Conservation (phyloP, 2,888 invertebrate genomes). For the Diarsia brunnea region DNA sequence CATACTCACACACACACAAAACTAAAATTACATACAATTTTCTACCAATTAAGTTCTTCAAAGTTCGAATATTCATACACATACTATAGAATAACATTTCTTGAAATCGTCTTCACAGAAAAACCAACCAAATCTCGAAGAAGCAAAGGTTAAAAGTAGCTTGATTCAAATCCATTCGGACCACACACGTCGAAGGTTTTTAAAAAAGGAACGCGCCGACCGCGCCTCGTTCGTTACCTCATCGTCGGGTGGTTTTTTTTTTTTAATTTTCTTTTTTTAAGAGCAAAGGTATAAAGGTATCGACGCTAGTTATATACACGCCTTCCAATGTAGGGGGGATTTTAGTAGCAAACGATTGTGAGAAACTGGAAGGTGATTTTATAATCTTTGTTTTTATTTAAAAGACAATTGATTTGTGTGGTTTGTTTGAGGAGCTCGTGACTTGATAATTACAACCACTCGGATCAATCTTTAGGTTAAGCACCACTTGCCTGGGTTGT, state of each 20-base stretch:
- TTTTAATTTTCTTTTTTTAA: conserved; percentile 80
- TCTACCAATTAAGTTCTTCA: conserved; percentile 79
- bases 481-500: too few relatives aligned
- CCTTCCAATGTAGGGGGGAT: conserved; percentile 70
- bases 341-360: conserved; percentile 65
- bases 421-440: neutral
- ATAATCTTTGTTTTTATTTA: conserved; percentile 51
- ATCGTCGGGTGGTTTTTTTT: conserved; percentile 86
- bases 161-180: conserved; percentile 68
- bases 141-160: neutral
- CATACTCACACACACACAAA: conserved; percentile 59
- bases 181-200: conserved; percentile 89
- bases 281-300: conserved; percentile 82
- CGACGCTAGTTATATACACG: conserved; percentile 87
- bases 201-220: conserved; percentile 89
- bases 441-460: too few relatives aligned
- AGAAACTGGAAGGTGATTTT: conserved; percentile 64
- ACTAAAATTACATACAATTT: conserved; percentile 78
- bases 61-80: conserved; percentile 62
- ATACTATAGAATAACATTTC: conserved; percentile 56
- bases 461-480: too few relatives aligned
- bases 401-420: conserved; percentile 21
- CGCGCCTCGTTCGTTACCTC: conserved; percentile 90
- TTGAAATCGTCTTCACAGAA: conserved; percentile 19
- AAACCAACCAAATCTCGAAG: neutral